A percentile compares a stretch with the other conserved stretches of the same genome.
Evolutionary conservation across 2,113 vertebrate genomes (phyloP).

Genomic region (Xiphias gladius): DNA sequence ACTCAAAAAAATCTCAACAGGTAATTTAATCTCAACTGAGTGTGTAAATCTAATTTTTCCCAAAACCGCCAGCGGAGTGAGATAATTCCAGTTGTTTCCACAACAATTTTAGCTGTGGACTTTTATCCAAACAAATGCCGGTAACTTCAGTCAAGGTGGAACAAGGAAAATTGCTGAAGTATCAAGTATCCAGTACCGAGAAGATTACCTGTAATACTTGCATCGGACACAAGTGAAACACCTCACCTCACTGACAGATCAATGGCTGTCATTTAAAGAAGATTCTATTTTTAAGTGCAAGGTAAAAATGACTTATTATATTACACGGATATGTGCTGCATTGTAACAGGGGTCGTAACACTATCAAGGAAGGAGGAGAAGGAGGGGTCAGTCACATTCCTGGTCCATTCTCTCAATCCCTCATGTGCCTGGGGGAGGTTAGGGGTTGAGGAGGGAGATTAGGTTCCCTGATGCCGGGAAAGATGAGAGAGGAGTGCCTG

Average conservation of each 20-base stretch:
- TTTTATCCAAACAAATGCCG: constrained; percentile 28
- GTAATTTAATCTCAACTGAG: constrained; percentile 23
- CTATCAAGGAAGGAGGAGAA: constrained; percentile 38
- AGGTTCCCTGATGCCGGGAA: constrained; percentile 77
- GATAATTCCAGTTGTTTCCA: constrained; percentile 36
- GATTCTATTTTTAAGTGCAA: constrained; percentile 18
- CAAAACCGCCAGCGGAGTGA: neutral
- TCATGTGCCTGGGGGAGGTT: constrained; percentile 72
- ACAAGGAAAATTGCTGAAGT: neutral
- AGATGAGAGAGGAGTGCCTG: constrained; percentile 69
- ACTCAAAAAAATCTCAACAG: constrained; percentile 7
- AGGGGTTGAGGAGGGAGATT: constrained; percentile 71
- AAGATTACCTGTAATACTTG: constrained; percentile 23
- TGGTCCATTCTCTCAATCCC: constrained; percentile 68
- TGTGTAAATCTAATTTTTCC: constrained; percentile 9
- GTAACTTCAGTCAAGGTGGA: neutral
- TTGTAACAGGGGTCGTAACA: constrained; percentile 5
- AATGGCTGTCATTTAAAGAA: constrained; percentile 22
- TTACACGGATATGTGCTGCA: constrained; percentile 6
- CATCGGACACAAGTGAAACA: neutral
- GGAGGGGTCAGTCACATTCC: constrained; percentile 71
- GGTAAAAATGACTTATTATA: constrained; percentile 20
- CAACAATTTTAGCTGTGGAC: constrained; percentile 18
- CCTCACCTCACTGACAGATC: constrained; percentile 11
- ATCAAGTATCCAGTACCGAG: constrained; percentile 12